Conservation (phyloP, 2,113 vertebrate genomes). For the Muntiacus reevesi region DNA sequence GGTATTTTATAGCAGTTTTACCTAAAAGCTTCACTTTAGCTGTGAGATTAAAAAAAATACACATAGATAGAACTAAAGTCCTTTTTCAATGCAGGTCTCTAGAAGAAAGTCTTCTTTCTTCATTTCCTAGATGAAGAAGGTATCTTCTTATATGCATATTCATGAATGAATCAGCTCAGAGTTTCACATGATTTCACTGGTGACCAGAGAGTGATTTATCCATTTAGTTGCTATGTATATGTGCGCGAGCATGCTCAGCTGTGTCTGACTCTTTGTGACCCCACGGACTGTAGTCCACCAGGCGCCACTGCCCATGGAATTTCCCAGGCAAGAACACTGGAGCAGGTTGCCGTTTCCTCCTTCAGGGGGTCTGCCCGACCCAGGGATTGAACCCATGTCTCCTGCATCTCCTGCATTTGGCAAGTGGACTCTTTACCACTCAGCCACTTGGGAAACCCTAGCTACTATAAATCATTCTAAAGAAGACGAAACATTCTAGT, state of each 20-base stretch:
- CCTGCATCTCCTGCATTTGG: background rate
- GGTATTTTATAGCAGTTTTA: background rate
- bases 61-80: background rate
- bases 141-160: background rate
- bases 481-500: background rate
- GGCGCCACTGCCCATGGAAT: background rate
- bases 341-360: background rate
- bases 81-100: background rate
- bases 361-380: background rate
- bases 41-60: background rate
- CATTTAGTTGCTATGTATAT: background rate
- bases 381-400: background rate
- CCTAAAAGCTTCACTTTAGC: background rate
- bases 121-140: background rate
- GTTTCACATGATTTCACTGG: background rate
- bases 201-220: background rate
- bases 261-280: background rate
- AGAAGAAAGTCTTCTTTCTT: background rate
- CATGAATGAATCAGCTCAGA: background rate
- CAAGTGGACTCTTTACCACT: background rate
- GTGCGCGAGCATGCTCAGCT: accelerated
- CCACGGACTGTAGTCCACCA: background rate
- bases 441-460: background rate
- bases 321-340: background rate
- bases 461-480: background rate